Conservation (phyloP, 2,888 invertebrate genomes). For the Drosophila multiciliata region DNA sequence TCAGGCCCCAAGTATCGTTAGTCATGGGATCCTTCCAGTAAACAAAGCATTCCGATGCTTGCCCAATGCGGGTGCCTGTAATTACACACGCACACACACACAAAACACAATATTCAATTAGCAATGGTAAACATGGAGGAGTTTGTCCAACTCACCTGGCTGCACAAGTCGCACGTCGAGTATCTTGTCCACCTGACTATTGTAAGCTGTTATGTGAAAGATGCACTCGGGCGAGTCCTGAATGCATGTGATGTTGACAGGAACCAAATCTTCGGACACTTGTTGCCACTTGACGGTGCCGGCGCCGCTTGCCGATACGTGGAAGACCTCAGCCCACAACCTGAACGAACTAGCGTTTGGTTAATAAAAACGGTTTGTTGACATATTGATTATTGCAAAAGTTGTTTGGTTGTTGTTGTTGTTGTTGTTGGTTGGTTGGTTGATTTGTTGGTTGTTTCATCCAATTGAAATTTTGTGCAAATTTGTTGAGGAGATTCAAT, state of each 20-base stretch:
- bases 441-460: slow-evolving; percentile 45
- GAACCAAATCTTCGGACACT: slow-evolving; percentile 98
- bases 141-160: slow-evolving; percentile 89
- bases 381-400: slow-evolving; percentile 41
- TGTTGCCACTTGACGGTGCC: slow-evolving; percentile 99
- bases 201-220: slow-evolving; percentile 99
- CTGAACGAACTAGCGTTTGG: slow-evolving; percentile 87
- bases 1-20: slow-evolving; percentile 98
- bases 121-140: slow-evolving; percentile 3
- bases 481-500: slow-evolving; percentile 40
- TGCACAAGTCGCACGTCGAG: slow-evolving; percentile 98
- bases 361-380: slow-evolving; percentile 64
- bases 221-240: slow-evolving; percentile 98
- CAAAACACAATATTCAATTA: slow-evolving; percentile 18
- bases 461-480: slow-evolving; percentile 55
- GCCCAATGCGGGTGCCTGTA: slow-evolving; percentile 97
- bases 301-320: slow-evolving; percentile 96
- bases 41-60: slow-evolving; percentile 99
- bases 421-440: slow-evolving; percentile 27
- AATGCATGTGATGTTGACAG: slow-evolving; percentile 98
- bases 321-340: slow-evolving; percentile 99
- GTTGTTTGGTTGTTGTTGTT: slow-evolving; percentile 32
- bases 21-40: slow-evolving; percentile 99
- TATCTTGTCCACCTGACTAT: slow-evolving; percentile 99
- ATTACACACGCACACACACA: slow-evolving; percentile 9